phyloP scores from a whole-genome alignment of 2,113 vertebrate species.

The Cariama cristata region DNA sequence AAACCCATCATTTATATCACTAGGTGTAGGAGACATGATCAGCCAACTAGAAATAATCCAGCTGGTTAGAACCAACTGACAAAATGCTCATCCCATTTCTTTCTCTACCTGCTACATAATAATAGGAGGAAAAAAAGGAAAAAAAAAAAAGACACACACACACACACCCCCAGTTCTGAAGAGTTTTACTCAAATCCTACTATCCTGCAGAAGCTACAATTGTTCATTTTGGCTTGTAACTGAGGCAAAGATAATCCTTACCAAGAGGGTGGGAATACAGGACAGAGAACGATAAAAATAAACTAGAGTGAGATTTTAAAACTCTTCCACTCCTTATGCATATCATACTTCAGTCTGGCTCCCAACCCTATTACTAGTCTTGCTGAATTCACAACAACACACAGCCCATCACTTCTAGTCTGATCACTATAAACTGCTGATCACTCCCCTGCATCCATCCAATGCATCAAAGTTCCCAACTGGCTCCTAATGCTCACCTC shows the following conservation, averaged over 20 bases:
- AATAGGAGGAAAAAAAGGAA: accelerated
- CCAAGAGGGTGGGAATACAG: background rate
- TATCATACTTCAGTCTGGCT: background rate
- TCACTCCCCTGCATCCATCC: accelerated
- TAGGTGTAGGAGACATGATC: background rate
- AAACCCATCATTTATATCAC: slow-evolving; percentile 30
- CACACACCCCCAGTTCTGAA: background rate
- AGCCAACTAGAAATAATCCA: slow-evolving; percentile 55
- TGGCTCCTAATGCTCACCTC: background rate
- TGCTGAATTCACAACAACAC: background rate
- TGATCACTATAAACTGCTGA: background rate
- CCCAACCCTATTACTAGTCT: background rate
- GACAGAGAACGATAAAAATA: background rate
- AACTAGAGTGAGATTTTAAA: background rate
- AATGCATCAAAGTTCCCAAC: accelerated
- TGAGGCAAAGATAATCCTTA: background rate
- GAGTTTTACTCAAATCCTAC: background rate
- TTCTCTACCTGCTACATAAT: background rate
- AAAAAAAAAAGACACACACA: accelerated
- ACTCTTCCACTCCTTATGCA: accelerated
- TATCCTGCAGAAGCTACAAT: background rate
- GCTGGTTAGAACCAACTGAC: background rate
- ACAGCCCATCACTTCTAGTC: background rate
- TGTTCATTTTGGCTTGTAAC: background rate
- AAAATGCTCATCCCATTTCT: background rate